These are phyloP conservation scores for Styela plicata DNA, from an alignment of 23 tunicate species.

Conservation along the genomic window DNA sequence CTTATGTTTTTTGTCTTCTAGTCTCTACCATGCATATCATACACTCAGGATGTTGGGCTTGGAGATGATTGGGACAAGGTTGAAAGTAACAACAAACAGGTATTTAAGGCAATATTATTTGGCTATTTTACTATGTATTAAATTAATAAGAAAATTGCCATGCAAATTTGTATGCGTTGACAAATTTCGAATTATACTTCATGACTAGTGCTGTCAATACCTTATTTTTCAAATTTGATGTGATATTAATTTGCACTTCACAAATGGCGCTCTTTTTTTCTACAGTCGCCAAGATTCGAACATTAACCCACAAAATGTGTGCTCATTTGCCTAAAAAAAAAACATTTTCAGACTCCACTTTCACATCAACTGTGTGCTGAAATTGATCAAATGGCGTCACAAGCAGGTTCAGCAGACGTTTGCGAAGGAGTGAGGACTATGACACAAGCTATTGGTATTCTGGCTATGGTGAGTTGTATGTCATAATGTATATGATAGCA, in stretches of 20 bases:
- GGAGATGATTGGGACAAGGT: constrained; percentile 30
- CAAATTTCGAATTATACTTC: too few species aligned
- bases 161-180: neutral
- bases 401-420: constrained; percentile 37
- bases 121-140: neutral
- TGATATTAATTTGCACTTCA: too few species aligned
- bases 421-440: constrained; percentile 79
- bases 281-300: neutral
- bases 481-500: neutral
- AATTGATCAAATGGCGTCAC: constrained; percentile 30
- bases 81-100: constrained; percentile 32
- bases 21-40: constrained; percentile 39
- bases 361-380: constrained; percentile 42
- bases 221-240: too few species aligned
- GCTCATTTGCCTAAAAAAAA: neutral
- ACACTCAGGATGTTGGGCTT: constrained; percentile 53
- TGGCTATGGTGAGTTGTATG: constrained; percentile 54
- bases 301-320: neutral
- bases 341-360: constrained; percentile 41
- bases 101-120: neutral
- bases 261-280: too few species aligned
- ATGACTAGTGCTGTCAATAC: too few species aligned
- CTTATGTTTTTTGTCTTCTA: neutral
- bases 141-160: neutral
- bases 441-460: constrained; percentile 38